Evolutionary conservation across 2,888 invertebrate genomes (phyloP).

Genomic region (Arrhopalites spinosus): DNA sequence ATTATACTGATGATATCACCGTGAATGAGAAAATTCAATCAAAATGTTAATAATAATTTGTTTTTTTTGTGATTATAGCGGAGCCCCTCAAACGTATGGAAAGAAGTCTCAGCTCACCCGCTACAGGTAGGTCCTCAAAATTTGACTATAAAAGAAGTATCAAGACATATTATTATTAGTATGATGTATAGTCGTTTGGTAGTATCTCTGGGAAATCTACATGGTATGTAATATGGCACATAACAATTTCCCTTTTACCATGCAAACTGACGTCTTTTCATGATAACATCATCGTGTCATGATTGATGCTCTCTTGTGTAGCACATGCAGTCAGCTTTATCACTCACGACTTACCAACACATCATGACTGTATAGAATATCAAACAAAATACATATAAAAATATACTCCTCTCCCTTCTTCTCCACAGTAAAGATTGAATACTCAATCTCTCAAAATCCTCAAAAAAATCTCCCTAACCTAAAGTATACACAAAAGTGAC

Average conservation of each 20-base stretch:
- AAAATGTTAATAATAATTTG: conserved; percentile 5
- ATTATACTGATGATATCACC: too few species aligned
- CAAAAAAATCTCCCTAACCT: conserved; percentile 4
- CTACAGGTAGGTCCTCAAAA: conserved; percentile 49
- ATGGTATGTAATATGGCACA: neutral
- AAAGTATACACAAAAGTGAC: neutral
- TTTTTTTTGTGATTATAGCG: conserved; percentile 45
- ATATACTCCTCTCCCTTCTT: neutral
- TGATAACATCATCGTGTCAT: conserved; percentile 29
- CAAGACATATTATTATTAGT: neutral
- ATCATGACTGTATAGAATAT: neutral
- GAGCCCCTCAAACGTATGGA: conserved; percentile 55
- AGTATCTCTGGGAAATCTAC: conserved; percentile 1
- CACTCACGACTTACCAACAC: neutral
- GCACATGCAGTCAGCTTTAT: conserved; percentile 9
- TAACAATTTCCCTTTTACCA: conserved; percentile 8
- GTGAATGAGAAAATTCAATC: neutral
- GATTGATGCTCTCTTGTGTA: conserved; percentile 30
- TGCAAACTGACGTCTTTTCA: neutral
- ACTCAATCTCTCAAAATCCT: conserved; percentile 4
- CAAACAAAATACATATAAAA: neutral
- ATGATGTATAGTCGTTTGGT: too few species aligned
- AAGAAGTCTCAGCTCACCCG: conserved; percentile 55
- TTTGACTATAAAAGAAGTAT: neutral
- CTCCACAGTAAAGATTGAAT: conserved; percentile 2